These are phyloP conservation scores for Forbesichthys agassizii DNA, from an alignment of 2,113 vertebrate genomes.

Conservation along the genomic window DNA sequence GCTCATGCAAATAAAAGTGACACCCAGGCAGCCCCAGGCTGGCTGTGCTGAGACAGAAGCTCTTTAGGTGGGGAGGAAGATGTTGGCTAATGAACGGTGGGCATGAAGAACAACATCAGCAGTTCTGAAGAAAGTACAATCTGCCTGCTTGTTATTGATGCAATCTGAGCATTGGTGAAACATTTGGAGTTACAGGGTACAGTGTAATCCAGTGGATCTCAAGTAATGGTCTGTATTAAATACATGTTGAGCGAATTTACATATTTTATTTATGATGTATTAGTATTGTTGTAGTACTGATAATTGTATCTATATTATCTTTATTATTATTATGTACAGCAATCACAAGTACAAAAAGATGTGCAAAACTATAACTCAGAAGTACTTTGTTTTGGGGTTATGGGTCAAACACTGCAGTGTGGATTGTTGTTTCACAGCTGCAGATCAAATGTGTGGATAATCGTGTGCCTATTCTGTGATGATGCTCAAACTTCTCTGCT, in stretches of 20 bases:
- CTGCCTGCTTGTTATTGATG: not conserved
- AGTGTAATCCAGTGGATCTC: too few relatives aligned
- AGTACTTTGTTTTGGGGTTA: too few relatives aligned
- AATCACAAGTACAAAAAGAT: too few relatives aligned
- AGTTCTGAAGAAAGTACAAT: not conserved
- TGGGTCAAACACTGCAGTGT: too few relatives aligned
- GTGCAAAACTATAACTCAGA: too few relatives aligned
- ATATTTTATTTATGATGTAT: too few relatives aligned
- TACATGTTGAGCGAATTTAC: too few relatives aligned
- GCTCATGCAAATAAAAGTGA: constrained; percentile 44
- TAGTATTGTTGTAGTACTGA: too few relatives aligned
- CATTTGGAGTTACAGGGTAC: not conserved
- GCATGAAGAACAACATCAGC: not conserved
- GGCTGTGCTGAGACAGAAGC: constrained; percentile 16
- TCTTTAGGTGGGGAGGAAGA: constrained; percentile 45
- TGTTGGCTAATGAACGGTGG: constrained; percentile 21
- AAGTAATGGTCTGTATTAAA: too few relatives aligned
- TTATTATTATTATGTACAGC: too few relatives aligned
- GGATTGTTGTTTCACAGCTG: too few relatives aligned
- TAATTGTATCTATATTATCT: too few relatives aligned
- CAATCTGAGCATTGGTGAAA: not conserved
- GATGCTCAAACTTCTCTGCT: not conserved
- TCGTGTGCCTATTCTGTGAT: not conserved
- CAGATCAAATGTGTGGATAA: not conserved
- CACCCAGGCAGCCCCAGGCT: constrained; percentile 21